Percentiles rank a stretch among this genome's conserved stretches.
These are phyloP conservation scores for Ruditapes philippinarum DNA, from an alignment of 1,140 invertebrate species.

Conservation along the genomic window DNA sequence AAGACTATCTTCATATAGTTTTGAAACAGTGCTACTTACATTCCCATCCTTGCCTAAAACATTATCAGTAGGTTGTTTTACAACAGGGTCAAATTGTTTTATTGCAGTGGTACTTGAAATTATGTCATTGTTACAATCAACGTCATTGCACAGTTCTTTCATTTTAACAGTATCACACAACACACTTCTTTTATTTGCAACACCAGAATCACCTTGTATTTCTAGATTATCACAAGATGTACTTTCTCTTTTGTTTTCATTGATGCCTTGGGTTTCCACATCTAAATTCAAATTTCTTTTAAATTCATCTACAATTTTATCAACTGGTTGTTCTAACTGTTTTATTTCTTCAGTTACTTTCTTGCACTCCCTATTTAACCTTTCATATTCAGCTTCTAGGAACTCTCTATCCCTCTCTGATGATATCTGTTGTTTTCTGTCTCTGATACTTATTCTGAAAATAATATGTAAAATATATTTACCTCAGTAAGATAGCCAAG, in stretches of 20 bases:
- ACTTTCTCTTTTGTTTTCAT: not conserved
- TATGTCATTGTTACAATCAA: not conserved
- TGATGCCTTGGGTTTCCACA: no score
- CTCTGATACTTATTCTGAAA: slow-evolving; percentile 62
- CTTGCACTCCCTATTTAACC: slow-evolving; percentile 55
- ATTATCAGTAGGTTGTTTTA: not conserved
- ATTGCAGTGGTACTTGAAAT: no score
- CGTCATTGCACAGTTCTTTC: not conserved
- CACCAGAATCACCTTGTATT: not conserved
- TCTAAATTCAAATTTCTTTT: not conserved
- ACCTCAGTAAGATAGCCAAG: no score
- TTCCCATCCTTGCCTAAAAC: not conserved
- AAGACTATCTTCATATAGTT: no score
- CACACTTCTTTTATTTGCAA: not conserved
- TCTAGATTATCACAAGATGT: not conserved
- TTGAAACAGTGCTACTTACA: no score
- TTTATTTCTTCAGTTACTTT: slow-evolving; percentile 49
- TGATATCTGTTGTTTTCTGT: slow-evolving; percentile 50
- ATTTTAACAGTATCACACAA: not conserved
- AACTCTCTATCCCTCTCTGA: slow-evolving; percentile 45
- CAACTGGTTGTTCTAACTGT: slow-evolving; percentile 7
- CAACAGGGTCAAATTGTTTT: not conserved
- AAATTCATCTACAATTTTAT: not conserved
- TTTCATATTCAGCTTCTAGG: slow-evolving; percentile 58
- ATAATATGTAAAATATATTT: not conserved